A percentile compares a stretch with the other conserved stretches of the same genome.
Conservation (phyloP, 2,113 vertebrate species). For the Turdus rufiventris region DNA sequence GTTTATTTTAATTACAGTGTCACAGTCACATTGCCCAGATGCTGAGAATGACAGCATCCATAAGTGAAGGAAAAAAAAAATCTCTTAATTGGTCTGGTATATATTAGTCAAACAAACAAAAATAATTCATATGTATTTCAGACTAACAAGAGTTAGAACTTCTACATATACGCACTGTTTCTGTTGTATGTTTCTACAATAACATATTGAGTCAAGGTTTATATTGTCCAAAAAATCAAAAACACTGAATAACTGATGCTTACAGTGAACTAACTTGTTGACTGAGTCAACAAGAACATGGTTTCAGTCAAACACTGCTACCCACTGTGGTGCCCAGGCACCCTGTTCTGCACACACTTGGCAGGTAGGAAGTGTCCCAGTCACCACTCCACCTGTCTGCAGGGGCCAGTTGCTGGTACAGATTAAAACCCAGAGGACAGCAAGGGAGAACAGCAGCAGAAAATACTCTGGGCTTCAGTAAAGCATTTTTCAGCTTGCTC, state of each 20-base stretch:
- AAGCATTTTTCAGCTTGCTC: not conserved
- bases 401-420: not conserved
- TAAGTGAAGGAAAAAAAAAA: not conserved
- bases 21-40: not conserved
- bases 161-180: not conserved
- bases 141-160: not conserved
- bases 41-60: not conserved
- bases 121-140: not conserved
- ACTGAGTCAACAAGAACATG: not conserved
- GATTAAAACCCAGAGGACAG: not conserved
- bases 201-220: not conserved
- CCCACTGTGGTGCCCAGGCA: fast-evolving
- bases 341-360: not conserved
- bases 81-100: not conserved
- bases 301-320: not conserved
- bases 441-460: not conserved
- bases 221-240: not conserved
- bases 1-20: not conserved
- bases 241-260: not conserved
- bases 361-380: not conserved
- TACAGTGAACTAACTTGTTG: not conserved
- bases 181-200: not conserved
- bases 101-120: not conserved
- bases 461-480: not conserved
- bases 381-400: not conserved